phyloP scores from a whole-genome alignment of 2,888 invertebrate genomes.

The Leucania comma region DNA sequence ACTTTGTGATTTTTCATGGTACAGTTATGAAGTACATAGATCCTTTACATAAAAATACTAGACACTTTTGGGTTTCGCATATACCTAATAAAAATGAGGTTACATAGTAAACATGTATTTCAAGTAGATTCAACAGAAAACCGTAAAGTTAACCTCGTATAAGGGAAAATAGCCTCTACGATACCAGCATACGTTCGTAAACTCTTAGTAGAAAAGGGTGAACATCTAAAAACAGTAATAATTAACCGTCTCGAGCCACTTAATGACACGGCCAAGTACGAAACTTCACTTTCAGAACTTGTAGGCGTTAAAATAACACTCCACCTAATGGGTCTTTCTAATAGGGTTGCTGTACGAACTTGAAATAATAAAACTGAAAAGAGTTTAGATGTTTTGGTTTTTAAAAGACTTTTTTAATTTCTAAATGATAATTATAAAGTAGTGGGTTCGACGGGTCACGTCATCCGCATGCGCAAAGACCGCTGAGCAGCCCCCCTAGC shows the following conservation, averaged over 20 bases:
- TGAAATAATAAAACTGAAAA: conserved; percentile 14
- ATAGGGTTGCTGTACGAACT: conserved; percentile 53
- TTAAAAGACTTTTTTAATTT: background rate
- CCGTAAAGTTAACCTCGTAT: conserved; percentile 4
- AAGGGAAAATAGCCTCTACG: conserved; percentile 24
- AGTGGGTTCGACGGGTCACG: no score
- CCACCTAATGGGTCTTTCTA: conserved; percentile 61
- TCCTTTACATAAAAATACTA: no score
- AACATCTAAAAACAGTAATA: conserved; percentile 67
- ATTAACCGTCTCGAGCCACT: conserved; percentile 66
- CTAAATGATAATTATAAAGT: no score
- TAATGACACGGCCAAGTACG: conserved; percentile 68
- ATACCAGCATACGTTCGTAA: conserved; percentile 44
- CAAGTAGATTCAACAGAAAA: conserved; percentile 7
- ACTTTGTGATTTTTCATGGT: no score
- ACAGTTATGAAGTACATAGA: no score
- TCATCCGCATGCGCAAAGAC: no score
- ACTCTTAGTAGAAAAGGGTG: conserved; percentile 49
- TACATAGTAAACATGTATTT: background rate
- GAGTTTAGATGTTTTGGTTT: background rate
- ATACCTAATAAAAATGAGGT: no score
- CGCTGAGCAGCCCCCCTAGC: no score
- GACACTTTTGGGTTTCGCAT: no score
- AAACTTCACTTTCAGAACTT: conserved; percentile 70
- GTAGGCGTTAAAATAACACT: conserved; percentile 69